Evolutionary conservation across 2,888 invertebrate species (phyloP), one percentile per base, ranked within the genome.

Genomic region (Nezara viridula): DNA sequence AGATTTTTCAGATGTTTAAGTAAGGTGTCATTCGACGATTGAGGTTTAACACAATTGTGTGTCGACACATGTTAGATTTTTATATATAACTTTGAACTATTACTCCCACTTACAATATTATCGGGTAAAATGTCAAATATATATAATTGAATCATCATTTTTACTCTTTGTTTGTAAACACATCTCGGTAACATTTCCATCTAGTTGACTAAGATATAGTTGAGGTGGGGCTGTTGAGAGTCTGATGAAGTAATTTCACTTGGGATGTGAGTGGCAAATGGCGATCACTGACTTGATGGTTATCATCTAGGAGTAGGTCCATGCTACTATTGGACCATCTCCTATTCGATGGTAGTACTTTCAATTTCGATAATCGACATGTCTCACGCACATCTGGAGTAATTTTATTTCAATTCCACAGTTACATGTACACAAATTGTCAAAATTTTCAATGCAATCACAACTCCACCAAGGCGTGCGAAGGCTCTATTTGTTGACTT

Each of bases 401-500:
- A 44, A 87, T 87, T 66, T 24, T 47, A 32, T 27, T 85, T 47
- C 14, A 47, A 60, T 85, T 85, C 32, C 44, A 49, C 6, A 5
- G 6, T 19, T 12, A 85, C 12, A 49, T n/a, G 27, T 37, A 24
- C 86, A 49, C 32, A 49, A 86, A 50, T 24, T n/a, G 55, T 40
- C 21, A 60, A 86, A 40, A 27, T 52, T 55, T 86, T 86, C n/a
- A 32, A 24, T 52, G 86, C 4, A 24, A 21, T 40, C n/a, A n/a
- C 14, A 52, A 24, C 14, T 32, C 40, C n/a, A 24, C 16, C 19
- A 7, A 24, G 49, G n/a, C 37, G 37, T 21, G 32, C 27, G n/a
- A 50, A 77, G 88, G 88, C 88, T 88, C 88, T 88, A 52, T 88
- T 85, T 88, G 88, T 88, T 88, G 88, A 81, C 88, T 88, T 40